Base-by-base conservation (phyloP, 2,113 vertebrate genomes). In the Diphyllodes magnificus region DNA sequence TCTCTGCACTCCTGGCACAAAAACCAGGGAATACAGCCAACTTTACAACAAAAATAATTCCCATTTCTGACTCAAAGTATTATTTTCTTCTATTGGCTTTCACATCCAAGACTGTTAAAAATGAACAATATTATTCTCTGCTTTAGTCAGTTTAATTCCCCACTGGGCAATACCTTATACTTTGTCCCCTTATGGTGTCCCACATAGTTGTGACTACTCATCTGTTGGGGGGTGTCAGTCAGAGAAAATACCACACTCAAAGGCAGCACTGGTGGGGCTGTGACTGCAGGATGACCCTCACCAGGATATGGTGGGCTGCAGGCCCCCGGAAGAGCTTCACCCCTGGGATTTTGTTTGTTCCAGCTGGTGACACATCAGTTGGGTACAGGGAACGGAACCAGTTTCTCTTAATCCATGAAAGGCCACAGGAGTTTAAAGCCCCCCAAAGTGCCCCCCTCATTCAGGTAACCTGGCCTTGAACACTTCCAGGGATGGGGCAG, bases 151-250 rank as follows among this genome's bases (percentile, higher is more conserved):
- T 47, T 89, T 35, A 56, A 59, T 64, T 42, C 64, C 65, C 33
- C 33, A 37, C 17, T 30, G 59, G 81, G 56, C 65, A 68, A 21
- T 13, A 39, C 13, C 5, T 14, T 24, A 35, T 8, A 30, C 47
- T 63, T 54, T 30, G 44, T 22, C 10, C 18, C 8, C n/a, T 47
- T 24, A 39, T 0, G 2, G 25, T 25, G 72, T 19, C 31, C 64
- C 50, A 25, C 0, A 0, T 1, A 42, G n/a, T 5, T 68, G 70
- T 30, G 70, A 75, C 30, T 61, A 10, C 40, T 61, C 5, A 31
- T 17, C 47, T 40, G 24, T 6, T 40, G 70, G 3, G 30, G 31
- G 19, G 13, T 28, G 45, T 57, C 47, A 60, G n/a, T 33, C n/a
- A 42, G 37, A 37, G 30, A 54, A 66, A 78, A 59, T 3, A 28